phyloP scores from a whole-genome alignment of 2,888 invertebrate genomes.

The Dioctria rufipes region DNA sequence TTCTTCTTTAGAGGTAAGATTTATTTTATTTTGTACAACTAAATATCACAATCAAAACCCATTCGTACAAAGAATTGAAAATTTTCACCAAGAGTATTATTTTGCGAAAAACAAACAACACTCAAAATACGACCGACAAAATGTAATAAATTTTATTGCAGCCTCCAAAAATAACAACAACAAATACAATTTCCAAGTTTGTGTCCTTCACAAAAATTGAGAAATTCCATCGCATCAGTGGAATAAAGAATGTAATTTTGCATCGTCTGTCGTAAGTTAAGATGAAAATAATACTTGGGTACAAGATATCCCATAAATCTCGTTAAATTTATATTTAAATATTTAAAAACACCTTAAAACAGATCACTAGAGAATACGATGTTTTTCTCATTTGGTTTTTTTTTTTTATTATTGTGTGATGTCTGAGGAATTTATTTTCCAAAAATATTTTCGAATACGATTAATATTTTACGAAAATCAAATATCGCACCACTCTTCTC shows the following conservation, averaged over 20 bases:
- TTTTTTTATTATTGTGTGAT: no score
- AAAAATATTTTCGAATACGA: no score
- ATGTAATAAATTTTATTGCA: slow-evolving; percentile 27
- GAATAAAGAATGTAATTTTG: slow-evolving; percentile 12
- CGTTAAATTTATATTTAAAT: background rate
- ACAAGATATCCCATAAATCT: slow-evolving; percentile 20
- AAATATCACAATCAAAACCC: no score
- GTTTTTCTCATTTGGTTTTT: no score
- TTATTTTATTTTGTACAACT: no score
- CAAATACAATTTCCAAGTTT: slow-evolving; percentile 1
- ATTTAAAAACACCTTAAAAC: slow-evolving; percentile 22
- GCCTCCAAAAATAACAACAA: slow-evolving; percentile 20
- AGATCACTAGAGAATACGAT: slow-evolving; percentile 6
- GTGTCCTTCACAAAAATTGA: slow-evolving; percentile 45
- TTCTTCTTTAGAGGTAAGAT: no score
- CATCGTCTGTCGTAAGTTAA: slow-evolving; percentile 13
- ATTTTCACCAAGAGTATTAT: no score
- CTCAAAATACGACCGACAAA: background rate
- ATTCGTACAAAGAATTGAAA: no score
- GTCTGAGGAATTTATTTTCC: no score
- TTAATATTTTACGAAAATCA: no score
- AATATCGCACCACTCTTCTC: no score
- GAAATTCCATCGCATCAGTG: slow-evolving; percentile 12
- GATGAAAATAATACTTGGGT: slow-evolving; percentile 6
- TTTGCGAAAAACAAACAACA: no score